Conservation (phyloP, 1,140 invertebrate genomes). For the Drosophila nikananu region DNA sequence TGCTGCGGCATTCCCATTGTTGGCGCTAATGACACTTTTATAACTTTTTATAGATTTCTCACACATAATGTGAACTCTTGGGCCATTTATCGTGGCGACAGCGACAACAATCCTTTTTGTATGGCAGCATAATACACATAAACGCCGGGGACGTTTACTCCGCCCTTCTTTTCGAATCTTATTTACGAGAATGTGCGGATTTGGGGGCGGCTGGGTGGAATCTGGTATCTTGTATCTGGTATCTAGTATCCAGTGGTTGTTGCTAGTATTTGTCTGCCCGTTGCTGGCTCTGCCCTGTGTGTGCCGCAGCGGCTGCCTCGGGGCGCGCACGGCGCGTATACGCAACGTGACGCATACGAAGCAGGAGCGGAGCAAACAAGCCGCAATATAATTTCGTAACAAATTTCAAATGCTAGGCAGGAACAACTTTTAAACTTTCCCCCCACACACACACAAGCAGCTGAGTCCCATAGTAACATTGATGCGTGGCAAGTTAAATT, state of each 20-base stretch:
- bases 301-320: constrained; percentile 13
- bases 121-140: constrained; percentile 45
- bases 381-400: constrained; percentile 70
- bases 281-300: constrained; percentile 11
- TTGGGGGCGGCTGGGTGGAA: constrained; percentile 28
- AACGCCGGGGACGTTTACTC: constrained; percentile 57
- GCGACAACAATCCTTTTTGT: constrained; percentile 77
- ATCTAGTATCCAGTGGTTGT: constrained; percentile 24
- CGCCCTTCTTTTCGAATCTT: constrained; percentile 59
- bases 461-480: constrained; percentile 47
- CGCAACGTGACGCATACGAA: constrained; percentile 76
- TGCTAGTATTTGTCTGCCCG: constrained; percentile 39
- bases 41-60: constrained; percentile 83
- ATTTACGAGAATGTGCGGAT: constrained; percentile 77
- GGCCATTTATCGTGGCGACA: constrained; percentile 72
- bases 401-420: constrained; percentile 80
- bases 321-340: constrained; percentile 59
- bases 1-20: constrained; percentile 60
- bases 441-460: constrained; percentile 31
- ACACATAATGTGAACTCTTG: constrained; percentile 75
- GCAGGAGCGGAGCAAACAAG: constrained; percentile 50
- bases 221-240: constrained; percentile 9
- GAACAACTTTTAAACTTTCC: constrained; percentile 78
- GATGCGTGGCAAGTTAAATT: constrained; percentile 72
- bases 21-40: constrained; percentile 82